Conservation (phyloP, 2,113 vertebrate genomes). For the Amphiprion percula region DNA sequence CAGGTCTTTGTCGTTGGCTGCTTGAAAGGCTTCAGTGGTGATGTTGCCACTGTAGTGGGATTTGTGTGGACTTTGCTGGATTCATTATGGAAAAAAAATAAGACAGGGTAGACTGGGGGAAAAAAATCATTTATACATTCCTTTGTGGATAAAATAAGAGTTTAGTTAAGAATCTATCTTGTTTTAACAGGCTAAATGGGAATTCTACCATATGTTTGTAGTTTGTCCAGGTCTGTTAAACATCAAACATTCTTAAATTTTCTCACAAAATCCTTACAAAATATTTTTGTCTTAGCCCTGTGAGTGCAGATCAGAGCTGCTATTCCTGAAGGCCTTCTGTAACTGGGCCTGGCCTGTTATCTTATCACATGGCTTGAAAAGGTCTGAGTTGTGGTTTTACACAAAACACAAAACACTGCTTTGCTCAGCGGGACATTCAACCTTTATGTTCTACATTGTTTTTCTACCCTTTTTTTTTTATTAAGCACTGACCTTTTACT, state of each 20-base stretch:
- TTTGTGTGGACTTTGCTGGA: conserved; percentile 34
- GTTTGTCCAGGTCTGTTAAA: not conserved
- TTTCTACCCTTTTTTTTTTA: not conserved
- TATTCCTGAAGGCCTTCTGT: not conserved
- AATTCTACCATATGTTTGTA: not conserved
- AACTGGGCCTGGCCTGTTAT: not conserved
- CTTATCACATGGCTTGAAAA: not conserved
- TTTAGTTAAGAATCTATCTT: conserved; percentile 7
- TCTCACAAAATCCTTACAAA: not conserved
- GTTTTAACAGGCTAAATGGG: conserved; percentile 10
- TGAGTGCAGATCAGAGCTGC: not conserved
- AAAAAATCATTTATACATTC: not conserved
- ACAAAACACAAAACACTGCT: not conserved
- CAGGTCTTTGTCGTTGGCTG: conserved; percentile 55
- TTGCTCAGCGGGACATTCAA: not conserved
- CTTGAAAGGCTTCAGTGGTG: conserved; percentile 29
- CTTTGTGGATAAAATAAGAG: not conserved
- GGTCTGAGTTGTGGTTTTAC: too few relatives aligned
- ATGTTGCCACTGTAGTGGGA: conserved; percentile 12
- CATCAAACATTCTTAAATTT: not conserved
- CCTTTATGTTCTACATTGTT: not conserved
- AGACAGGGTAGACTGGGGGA: not conserved
- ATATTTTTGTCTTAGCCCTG: not conserved
- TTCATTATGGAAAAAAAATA: not conserved
- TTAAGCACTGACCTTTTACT: not conserved